Evolutionary conservation across 1,140 invertebrate genomes (phyloP), one percentile per base, ranked within the genome.

Genomic region (Acromyrmex echinatior): DNA sequence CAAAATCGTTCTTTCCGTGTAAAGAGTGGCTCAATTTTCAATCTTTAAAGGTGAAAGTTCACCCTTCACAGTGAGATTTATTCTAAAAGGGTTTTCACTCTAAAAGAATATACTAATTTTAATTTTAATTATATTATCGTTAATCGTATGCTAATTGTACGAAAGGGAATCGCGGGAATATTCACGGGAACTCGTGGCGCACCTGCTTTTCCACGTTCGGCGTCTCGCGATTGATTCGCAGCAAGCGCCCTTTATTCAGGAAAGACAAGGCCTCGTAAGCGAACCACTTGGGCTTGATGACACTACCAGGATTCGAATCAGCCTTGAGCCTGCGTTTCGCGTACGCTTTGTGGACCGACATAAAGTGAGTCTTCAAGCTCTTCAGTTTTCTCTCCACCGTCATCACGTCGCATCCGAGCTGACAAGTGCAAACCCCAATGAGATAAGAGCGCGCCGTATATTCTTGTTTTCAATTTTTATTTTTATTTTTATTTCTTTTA

Each of bases 261-360:
- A 87, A 87, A 39, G 79, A 53, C 35, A 87, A 16, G 25, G 86
- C 80, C 28, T 87, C 86, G 31, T 87, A 87, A 58, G 86, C 86
- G 28, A 87, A 87, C 86, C 86, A 87, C n/a, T 87, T 87, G 18
- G 86, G 86, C 53, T 77, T 85, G 68, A 56, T 21, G 45, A 25
- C 25, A 18, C 18, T 77, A 28, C 51, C 65, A 45, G 56, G 39
- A 53, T 53, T 82, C 65, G 49, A 21, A 35, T 76, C 80, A 16
- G 35, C 80, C 66, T 76, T 87, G 21, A 74, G 31, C 16, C 70
- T 74, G 4, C 62, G 65, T 62, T 87, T 87, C 28, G 39, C 62
- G 63, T 85, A 87, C 6, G 80, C 80, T 85, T 87, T 87, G 28
- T 87, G 80, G n/a, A 87, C 86, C 58, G 86, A 82, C 86, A 87